Percentiles rank a stretch among this genome's conserved stretches.
Evolutionary conservation across 2,797 vertebrate genomes (phyloP).

Genomic region (Notamacropus eugenii): DNA sequence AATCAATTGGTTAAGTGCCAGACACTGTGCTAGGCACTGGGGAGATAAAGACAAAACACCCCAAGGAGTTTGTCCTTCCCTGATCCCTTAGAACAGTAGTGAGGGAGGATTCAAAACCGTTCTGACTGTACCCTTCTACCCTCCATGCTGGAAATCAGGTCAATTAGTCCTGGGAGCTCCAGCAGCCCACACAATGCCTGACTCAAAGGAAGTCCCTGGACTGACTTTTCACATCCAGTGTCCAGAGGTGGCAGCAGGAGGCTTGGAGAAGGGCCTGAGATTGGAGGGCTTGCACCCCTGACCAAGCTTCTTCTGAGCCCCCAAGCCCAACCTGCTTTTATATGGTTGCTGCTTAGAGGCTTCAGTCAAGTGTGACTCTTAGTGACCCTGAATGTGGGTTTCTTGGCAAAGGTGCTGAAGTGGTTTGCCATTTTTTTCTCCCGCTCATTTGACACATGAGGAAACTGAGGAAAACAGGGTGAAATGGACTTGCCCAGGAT

Average conservation of each 20-base stretch:
- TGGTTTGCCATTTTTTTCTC: not conserved
- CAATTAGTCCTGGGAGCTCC: no score
- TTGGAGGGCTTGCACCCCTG: no score
- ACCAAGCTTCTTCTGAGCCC: no score
- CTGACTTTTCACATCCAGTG: no score
- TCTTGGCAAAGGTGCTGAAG: not conserved
- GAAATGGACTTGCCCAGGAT: not conserved
- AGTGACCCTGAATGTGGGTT: not conserved
- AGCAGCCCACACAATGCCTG: not conserved
- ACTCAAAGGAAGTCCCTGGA: not conserved
- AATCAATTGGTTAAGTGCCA: not conserved
- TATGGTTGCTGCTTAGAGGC: not conserved
- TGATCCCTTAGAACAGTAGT: not conserved
- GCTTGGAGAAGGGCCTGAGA: no score
- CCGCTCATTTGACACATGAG: not conserved
- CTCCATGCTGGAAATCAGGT: no score
- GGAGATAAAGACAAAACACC: not conserved
- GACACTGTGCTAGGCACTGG: no score
- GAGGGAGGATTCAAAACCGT: not conserved
- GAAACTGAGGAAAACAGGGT: not conserved
- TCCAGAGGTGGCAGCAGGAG: no score
- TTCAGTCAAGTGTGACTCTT: not conserved
- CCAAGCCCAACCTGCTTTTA: not conserved
- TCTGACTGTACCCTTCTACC: no score
- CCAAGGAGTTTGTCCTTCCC: not conserved